Base-by-base conservation (phyloP, 2,888 invertebrate genomes). In the Coleophora deauratella region DNA sequence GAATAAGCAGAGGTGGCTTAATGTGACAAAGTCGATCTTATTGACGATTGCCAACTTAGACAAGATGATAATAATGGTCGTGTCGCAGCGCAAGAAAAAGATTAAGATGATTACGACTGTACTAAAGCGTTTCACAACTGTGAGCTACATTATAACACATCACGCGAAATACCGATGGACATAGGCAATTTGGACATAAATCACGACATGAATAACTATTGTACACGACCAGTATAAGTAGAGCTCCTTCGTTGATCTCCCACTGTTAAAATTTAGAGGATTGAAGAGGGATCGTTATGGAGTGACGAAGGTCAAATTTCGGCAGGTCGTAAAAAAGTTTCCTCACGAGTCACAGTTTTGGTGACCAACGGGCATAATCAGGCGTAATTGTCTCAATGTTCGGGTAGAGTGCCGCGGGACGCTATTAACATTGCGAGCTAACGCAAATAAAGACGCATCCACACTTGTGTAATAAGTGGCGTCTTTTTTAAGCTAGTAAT, bases 331-430 rank as follows among this genome's bases (percentile, higher is more conserved):
- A 33, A 39, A 34, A n/a, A 27, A 7, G 21, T 38, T 34, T 36
- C 30, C 35, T 50, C 47, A 48, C 45, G 47, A 49, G 46, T 46
- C 49, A 46, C 47, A 62, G 62, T 57, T 51, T 51, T 46, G 48
- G 57, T 57, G 72, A 66, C 78, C 70, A 55, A 61, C 57, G 67
- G 74, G 75, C 68, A 69, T 66, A 77, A 82, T 84, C 74, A 70
- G 54, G 46, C 53, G 70, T 74, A 74, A 81, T 81, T 73, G 74
- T 72, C 71, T 66, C 71, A 68, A 67, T 70, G 69, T 60, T 55
- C 61, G 62, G 56, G 53, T 59, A 51, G 44, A 58, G 36, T 46
- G 77, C 81, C 80, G 47, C 58, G 59, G 71, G 80, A 72, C 66
- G 68, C 56, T 68, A 76, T 80, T 76, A 77, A 69, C 71, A 70